phyloP scores from a whole-genome alignment of 2,888 invertebrate species.

The Eudasyphora cyanicolor region DNA sequence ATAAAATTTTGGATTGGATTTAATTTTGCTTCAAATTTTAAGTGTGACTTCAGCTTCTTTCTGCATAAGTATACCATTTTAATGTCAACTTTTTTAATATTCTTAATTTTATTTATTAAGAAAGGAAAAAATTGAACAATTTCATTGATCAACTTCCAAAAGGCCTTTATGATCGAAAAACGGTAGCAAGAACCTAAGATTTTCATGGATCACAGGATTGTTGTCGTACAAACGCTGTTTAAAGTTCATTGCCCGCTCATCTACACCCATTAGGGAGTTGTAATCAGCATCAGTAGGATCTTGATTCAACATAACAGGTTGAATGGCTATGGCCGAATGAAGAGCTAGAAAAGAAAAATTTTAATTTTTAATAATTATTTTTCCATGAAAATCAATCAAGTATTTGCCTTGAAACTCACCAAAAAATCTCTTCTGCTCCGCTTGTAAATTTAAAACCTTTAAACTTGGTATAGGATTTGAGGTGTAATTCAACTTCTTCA shows the following conservation, averaged over 20 bases:
- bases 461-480: conserved; percentile 74
- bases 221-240: conserved; percentile 73
- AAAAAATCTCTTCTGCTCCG: conserved; percentile 75
- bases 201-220: conserved; percentile 75
- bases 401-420: too few species aligned
- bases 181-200: conserved; percentile 75
- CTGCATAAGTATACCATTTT: too few species aligned
- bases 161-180: conserved; percentile 76
- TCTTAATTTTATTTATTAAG: too few species aligned
- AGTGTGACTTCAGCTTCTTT: too few species aligned
- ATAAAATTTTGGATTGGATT: too few species aligned
- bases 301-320: conserved; percentile 77
- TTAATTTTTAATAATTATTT: too few species aligned
- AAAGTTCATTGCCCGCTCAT: conserved; percentile 75
- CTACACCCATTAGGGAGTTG: conserved; percentile 76
- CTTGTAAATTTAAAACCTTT: conserved; percentile 74
- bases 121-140: neutral
- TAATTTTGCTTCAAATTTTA: too few species aligned
- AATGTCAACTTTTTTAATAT: too few species aligned
- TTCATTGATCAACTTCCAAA: conserved; percentile 73
- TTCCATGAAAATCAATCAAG: neutral
- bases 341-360: conserved; percentile 70
- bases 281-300: conserved; percentile 77
- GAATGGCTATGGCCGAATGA: conserved; percentile 74
- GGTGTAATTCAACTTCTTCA: conserved; percentile 71